A percentile compares a stretch with the other conserved stretches of the same genome.
Evolutionary conservation across 2,888 invertebrate species (phyloP).

Genomic region (Ophion ellenae): DNA sequence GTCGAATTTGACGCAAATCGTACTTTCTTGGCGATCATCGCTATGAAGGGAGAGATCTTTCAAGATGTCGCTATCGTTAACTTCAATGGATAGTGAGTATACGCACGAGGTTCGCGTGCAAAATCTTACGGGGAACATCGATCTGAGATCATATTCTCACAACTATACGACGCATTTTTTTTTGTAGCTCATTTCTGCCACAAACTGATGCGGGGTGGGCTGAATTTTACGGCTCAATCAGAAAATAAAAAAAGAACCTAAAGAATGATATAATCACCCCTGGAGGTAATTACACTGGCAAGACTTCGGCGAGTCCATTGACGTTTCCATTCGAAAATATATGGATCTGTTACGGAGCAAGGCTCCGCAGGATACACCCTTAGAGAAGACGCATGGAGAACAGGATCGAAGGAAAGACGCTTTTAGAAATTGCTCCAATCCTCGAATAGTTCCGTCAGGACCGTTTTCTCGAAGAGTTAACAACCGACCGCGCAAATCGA

Average conservation of each 20-base stretch:
- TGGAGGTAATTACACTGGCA: not conserved
- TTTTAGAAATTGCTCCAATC: too few species aligned
- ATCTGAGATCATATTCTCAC: not conserved
- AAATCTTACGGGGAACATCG: not conserved
- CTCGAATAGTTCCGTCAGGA: too few species aligned
- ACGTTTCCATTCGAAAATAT: not conserved
- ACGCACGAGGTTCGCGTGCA: not conserved
- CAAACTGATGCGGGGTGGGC: not conserved
- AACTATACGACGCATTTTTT: not conserved
- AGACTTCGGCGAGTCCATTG: not conserved
- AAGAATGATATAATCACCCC: not conserved
- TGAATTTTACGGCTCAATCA: too few species aligned
- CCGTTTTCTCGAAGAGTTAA: too few species aligned
- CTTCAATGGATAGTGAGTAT: conserved; percentile 2
- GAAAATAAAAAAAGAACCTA: not conserved
- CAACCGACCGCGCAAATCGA: too few species aligned
- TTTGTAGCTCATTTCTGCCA: not conserved
- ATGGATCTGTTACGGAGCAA: not conserved
- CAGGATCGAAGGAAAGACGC: not conserved
- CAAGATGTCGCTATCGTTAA: not conserved
- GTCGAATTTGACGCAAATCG: not conserved
- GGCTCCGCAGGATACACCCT: too few species aligned
- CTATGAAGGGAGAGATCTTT: not conserved
- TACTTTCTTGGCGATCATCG: conserved; percentile 16
- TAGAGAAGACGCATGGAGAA: not conserved